Conservation (phyloP, 1,140 invertebrate species). For the Drosophila sechellia region DNA sequence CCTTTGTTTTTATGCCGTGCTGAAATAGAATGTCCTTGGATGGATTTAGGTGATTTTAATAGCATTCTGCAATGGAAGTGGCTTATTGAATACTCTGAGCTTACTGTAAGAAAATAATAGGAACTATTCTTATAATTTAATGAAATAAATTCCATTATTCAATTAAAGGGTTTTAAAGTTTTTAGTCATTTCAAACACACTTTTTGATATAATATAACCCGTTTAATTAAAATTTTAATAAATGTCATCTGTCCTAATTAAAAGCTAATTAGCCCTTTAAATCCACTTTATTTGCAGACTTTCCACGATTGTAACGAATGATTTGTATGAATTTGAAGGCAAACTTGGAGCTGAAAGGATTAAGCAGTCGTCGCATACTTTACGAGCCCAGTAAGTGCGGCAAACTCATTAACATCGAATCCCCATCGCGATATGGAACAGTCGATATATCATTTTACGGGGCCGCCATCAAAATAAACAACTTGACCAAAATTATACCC, state of each 20-base stretch:
- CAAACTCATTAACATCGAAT: conserved; percentile 41
- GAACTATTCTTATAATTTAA: neutral
- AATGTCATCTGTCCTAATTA: neutral
- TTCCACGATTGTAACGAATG: conserved; percentile 48
- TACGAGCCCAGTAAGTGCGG: conserved; percentile 51
- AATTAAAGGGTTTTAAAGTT: too few species aligned
- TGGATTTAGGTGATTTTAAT: conserved; percentile 9
- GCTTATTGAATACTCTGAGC: neutral
- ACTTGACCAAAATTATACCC: conserved; percentile 66
- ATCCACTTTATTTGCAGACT: conserved; percentile 21
- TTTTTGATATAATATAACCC: too few species aligned
- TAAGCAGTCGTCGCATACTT: conserved; percentile 49
- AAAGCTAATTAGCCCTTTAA: neutral
- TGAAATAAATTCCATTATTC: too few species aligned
- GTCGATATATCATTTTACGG: conserved; percentile 66
- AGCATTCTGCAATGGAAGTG: conserved; percentile 9
- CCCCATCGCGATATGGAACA: conserved; percentile 25
- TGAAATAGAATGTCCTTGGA: conserved; percentile 5
- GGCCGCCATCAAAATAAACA: conserved; percentile 59
- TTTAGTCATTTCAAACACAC: too few species aligned
- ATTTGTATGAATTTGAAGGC: conserved; percentile 48
- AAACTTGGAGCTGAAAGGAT: conserved; percentile 46
- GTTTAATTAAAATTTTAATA: neutral
- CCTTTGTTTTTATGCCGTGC: conserved; percentile 4
- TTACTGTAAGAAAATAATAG: neutral